Evolutionary conservation across 2,888 invertebrate species (phyloP), one percentile per base, ranked within the genome.

Genomic region (Meandrusa payeni): DNA sequence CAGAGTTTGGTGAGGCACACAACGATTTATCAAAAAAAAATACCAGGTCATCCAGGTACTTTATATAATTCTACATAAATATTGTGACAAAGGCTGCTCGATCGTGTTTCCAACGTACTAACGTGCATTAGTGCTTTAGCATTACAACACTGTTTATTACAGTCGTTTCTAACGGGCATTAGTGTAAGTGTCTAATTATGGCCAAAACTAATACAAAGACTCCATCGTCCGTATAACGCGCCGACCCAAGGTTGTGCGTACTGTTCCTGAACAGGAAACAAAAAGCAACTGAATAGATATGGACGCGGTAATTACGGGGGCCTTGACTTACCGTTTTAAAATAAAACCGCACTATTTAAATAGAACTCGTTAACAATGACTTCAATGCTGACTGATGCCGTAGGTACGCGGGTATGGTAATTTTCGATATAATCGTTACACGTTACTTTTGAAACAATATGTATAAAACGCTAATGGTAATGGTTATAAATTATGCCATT

Each of bases 311-410:
- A 86, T 85, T 81, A 76, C 62, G 60, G 54, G n/a, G 69, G 59
- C 86, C 86, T 85, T 83, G 83, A 81, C 76, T 83, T 80, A 83
- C 83, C 79, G 85, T 83, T 85, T 85, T 76, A 76, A 77, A 81
- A 76, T 74, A 77, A 76, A 81, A 77, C 71, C 60, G 62, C 69
- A 68, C 75, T 69, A 67, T 76, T 74, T 72, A 71, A 79, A 78
- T 71, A 62, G 64, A 64, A 49, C 65, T 66, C 47, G 56, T 55
- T 54, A 59, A 57, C 55, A 56, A 60, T 55, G 51, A 55, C 50
- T 58, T 52, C 49, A 55, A 56, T 52, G 59, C 41, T 55, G 43
- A 39, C 17, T 38, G 13, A 37, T 38, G 40, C 45, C 27, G 31
- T 44, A 45, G 33, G 37, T 41, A 46, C 26, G 24, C 24, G 19